These are phyloP conservation scores for Polyommatus icarus DNA, from an alignment of 2,888 invertebrate species.

Conservation along the genomic window DNA sequence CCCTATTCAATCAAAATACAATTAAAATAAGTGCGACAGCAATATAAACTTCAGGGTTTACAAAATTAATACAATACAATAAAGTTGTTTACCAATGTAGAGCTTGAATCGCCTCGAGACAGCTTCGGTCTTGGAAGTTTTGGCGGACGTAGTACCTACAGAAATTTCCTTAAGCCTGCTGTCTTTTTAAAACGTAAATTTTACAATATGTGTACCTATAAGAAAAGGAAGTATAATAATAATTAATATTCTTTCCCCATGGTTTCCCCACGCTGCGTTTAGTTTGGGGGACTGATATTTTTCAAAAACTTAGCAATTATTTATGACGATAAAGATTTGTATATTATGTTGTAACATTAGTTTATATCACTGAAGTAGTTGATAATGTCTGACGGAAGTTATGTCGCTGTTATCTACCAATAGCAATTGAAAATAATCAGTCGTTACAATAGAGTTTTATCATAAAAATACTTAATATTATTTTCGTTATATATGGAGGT, in stretches of 20 bases:
- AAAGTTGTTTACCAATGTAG: neutral
- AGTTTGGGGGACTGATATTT: too few relatives aligned
- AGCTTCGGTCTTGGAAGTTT: neutral
- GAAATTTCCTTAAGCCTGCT: neutral
- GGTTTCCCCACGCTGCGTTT: too few relatives aligned
- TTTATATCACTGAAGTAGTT: too few relatives aligned
- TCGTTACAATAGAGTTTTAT: neutral
- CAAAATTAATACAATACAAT: neutral
- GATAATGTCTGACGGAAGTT: too few relatives aligned
- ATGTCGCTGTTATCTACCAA: too few relatives aligned
- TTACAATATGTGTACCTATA: neutral
- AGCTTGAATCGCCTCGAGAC: neutral
- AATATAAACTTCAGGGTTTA: conserved; percentile 7
- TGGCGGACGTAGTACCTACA: neutral
- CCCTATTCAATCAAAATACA: neutral
- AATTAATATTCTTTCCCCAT: too few relatives aligned
- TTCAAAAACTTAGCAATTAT: too few relatives aligned
- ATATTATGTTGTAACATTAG: too few relatives aligned
- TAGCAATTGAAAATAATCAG: too few relatives aligned
- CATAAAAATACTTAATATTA: neutral
- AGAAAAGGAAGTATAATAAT: too few relatives aligned
- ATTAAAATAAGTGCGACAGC: conserved; percentile 1
- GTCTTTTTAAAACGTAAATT: neutral
- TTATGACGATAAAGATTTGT: too few relatives aligned
- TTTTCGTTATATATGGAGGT: neutral